Evolutionary conservation across 2,113 vertebrate species (phyloP), one percentile per base, ranked within the genome.

Genomic region (Scomber colias): DNA sequence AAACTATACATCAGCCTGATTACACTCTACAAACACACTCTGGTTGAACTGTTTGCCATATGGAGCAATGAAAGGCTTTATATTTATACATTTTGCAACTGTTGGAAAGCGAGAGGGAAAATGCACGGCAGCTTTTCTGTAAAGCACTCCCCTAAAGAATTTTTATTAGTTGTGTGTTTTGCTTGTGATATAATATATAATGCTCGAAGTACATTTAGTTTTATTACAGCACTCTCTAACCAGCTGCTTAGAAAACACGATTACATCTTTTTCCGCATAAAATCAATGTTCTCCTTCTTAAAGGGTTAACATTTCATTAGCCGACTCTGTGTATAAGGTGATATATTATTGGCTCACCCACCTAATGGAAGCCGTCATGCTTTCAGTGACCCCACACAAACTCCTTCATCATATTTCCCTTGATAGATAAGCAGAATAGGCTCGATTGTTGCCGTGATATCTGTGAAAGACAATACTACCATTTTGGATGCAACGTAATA

Each of bases 41-140:
- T 55, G 60, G 72, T 48, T 81, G 83, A 92, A 72, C 74, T 73
- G 80, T 90, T 89, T 80, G 40, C 90, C 90, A 92, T 68, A 86
- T 92, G 92, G 79, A 72, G 60, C 85, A 69, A 60, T 82, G 77
- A 85, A 89, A 71, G 44, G 31, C 21, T 73, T 74, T 56, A 73
- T 72, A 71, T 87, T 74, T 77, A 78, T 79, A 69, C 2, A 40
- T 81, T 88, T 64, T 82, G 75, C 72, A 49, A 56, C 1, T 21
- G 82, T 53, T 77, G 75, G n/a, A 8, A 70, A 45, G 69, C 40
- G 3, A 75, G 55, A 60, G 54, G 66, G 57, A 69, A 57, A 70
- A 71, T 1, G 31, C 61, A 65, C 7, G 35, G 45, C 64, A 49
- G 63, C 71, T 53, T 80, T 75, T 57, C 72, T 79, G 48, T 88